Conservation (phyloP, 2,888 invertebrate genomes). For the Rhamnusium bicolor region DNA sequence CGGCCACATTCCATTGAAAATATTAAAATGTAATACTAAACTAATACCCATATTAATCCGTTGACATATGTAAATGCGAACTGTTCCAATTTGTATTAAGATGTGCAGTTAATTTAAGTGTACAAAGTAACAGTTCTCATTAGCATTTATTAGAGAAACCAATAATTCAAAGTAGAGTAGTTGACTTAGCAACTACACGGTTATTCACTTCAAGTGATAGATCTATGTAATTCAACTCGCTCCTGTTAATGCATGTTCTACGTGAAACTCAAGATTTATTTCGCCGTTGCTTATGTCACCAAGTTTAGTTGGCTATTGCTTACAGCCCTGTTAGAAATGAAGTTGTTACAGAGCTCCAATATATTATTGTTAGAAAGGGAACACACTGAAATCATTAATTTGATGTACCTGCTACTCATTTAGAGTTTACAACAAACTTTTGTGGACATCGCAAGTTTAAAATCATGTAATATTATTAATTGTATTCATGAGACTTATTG, state of each 20-base stretch:
- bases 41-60: too few relatives aligned
- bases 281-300: slow-evolving; percentile 42
- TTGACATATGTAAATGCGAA: not conserved
- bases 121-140: not conserved
- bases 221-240: slow-evolving; percentile 51
- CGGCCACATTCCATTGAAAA: too few relatives aligned
- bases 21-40: too few relatives aligned
- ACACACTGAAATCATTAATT: not conserved
- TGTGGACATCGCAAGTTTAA: not conserved
- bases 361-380: not conserved
- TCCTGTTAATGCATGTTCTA: slow-evolving; percentile 49
- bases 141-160: not conserved
- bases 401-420: not conserved
- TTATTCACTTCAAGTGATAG: slow-evolving; percentile 56
- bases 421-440: not conserved
- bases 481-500: not conserved
- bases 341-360: not conserved
- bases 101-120: not conserved
- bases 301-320: slow-evolving; percentile 28
- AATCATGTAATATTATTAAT: not conserved
- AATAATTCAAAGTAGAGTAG: slow-evolving; percentile 1
- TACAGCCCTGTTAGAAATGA: not conserved
- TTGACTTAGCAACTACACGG: slow-evolving; percentile 49
- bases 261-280: slow-evolving; percentile 49
- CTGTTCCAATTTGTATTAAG: not conserved